A percentile compares a stretch with the other conserved stretches of the same genome.
phyloP scores from a whole-genome alignment of 2,888 invertebrate species.

The Caenorhabditis drosophilae region DNA sequence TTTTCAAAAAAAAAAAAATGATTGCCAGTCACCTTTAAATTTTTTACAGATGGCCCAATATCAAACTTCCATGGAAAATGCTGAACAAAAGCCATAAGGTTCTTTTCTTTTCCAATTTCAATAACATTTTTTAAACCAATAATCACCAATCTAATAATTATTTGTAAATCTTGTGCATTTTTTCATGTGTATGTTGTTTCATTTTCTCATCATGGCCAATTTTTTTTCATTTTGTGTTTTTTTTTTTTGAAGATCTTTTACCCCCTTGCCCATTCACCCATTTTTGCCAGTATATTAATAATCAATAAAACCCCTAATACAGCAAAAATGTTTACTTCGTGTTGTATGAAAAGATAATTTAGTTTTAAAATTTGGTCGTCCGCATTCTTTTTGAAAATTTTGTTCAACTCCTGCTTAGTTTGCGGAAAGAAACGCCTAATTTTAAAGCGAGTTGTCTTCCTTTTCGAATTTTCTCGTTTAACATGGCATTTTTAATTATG shows the following conservation, averaged over 20 bases:
- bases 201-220: not conserved
- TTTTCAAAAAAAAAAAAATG: constrained; percentile 1
- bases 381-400: not conserved
- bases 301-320: not conserved
- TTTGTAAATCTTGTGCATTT: not conserved
- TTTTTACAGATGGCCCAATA: constrained; percentile 40
- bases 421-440: too few species aligned
- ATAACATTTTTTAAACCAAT: not conserved
- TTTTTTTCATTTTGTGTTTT: not conserved
- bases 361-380: not conserved
- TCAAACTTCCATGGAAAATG: constrained; percentile 44
- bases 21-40: not conserved
- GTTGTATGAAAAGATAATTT: not conserved
- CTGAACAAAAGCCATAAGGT: constrained; percentile 16
- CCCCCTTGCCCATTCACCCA: too few species aligned
- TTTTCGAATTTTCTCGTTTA: too few species aligned
- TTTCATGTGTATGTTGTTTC: not conserved
- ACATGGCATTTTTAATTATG: too few species aligned
- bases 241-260: too few species aligned
- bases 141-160: not conserved
- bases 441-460: too few species aligned
- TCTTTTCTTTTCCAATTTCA: constrained; percentile 2
- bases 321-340: not conserved
- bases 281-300: too few species aligned
- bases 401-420: too few species aligned